Evolutionary conservation across 2,797 vertebrate species (phyloP).

Genomic region (Alauda arvensis): DNA sequence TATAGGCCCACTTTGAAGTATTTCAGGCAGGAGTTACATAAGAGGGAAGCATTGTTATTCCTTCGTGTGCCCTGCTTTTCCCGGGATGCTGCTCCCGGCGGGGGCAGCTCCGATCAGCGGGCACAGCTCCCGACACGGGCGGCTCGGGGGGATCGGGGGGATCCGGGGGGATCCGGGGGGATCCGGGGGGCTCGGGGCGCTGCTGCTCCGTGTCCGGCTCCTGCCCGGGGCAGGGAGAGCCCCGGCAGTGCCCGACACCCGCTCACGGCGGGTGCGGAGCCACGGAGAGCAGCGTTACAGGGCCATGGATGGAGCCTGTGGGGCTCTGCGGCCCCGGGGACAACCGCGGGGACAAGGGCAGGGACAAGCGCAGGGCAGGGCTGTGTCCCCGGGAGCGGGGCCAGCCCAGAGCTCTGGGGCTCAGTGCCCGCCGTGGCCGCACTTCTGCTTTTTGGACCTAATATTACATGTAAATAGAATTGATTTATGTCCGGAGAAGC

Average conservation of each 20-base stretch:
- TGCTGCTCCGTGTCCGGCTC: too few relatives aligned
- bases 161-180: too few relatives aligned
- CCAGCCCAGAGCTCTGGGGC: background rate
- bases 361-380: background rate
- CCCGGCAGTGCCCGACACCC: too few relatives aligned
- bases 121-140: too few relatives aligned
- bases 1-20: constrained; percentile 39
- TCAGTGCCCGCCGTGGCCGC: background rate
- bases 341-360: background rate
- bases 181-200: too few relatives aligned
- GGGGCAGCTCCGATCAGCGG: background rate
- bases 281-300: fast-evolving
- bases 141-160: too few relatives aligned
- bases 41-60: constrained; percentile 36
- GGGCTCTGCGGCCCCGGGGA: background rate
- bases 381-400: fast-evolving
- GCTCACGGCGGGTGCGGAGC: background rate
- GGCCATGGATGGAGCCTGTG: fast-evolving
- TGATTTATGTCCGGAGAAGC: background rate
- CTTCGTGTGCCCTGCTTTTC: constrained; percentile 23
- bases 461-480: constrained; percentile 10
- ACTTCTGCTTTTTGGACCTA: background rate
- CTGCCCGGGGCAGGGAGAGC: too few relatives aligned
- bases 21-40: constrained; percentile 56
- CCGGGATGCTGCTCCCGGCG: background rate